Evolutionary conservation across 2,113 vertebrate genomes (phyloP).

Genomic region (Lethenteron camtschaticum): DNA sequence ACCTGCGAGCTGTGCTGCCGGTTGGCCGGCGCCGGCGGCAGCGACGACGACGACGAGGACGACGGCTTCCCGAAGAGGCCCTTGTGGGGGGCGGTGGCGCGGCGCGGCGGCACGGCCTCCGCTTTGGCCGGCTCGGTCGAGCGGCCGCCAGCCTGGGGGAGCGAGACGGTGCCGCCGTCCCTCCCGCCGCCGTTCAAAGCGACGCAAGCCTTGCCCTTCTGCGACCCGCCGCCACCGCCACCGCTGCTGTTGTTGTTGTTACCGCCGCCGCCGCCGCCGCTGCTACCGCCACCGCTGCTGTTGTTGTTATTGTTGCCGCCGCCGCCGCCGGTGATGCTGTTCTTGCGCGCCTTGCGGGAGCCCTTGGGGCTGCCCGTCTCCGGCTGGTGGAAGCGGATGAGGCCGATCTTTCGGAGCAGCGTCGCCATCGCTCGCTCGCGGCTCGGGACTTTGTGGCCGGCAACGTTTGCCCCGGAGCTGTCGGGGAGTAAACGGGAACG

Average conservation of each 20-base stretch:
- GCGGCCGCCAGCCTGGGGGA: background rate
- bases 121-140: constrained; percentile 8
- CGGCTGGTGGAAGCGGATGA: constrained; percentile 81
- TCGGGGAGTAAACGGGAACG: no score
- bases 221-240: constrained; percentile 33
- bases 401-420: constrained; percentile 81
- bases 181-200: constrained; percentile 12
- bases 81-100: constrained; percentile 13
- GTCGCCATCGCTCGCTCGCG: constrained; percentile 44
- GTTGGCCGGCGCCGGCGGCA: constrained; percentile 35
- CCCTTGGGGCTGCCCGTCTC: constrained; percentile 46
- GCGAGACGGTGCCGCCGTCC: background rate
- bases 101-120: constrained; percentile 25
- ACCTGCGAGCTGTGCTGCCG: constrained; percentile 90
- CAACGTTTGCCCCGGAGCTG: no score
- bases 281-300: constrained; percentile 22
- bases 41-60: constrained; percentile 15
- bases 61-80: constrained; percentile 24
- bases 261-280: constrained; percentile 17
- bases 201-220: constrained; percentile 22
- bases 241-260: background rate
- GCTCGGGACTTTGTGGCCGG: no score
- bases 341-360: constrained; percentile 53
- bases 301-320: constrained; percentile 44
- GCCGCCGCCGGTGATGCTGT: constrained; percentile 11